Evolutionary conservation across 2,888 invertebrate genomes (phyloP).

Genomic region (Lysandra bellargus): DNA sequence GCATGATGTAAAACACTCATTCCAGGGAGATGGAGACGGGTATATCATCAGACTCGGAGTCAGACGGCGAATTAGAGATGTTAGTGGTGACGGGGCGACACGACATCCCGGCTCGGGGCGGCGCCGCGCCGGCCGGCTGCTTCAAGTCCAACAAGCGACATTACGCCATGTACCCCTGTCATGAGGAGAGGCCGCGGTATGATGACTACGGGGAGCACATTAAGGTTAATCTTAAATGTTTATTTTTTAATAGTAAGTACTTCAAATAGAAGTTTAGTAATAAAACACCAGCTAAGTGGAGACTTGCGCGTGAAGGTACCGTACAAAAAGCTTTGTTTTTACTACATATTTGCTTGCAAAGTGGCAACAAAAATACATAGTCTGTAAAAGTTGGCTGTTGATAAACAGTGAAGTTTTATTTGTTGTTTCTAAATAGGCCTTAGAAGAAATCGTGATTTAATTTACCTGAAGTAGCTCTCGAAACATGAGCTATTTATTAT

Average conservation of each 20-base stretch:
- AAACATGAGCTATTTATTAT: not conserved
- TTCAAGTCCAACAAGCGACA: slow-evolving; percentile 89
- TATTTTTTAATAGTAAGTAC: not conserved
- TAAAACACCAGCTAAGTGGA: too few species aligned
- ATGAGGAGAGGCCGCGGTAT: slow-evolving; percentile 93
- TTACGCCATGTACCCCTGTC: slow-evolving; percentile 97
- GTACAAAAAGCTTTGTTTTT: too few species aligned
- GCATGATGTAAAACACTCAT: not conserved
- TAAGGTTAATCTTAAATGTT: slow-evolving; percentile 62
- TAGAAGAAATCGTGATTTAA: too few species aligned
- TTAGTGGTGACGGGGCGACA: slow-evolving; percentile 92
- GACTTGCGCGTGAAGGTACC: too few species aligned
- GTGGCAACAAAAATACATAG: too few species aligned
- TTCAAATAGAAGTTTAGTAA: too few species aligned
- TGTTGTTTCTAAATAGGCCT: too few species aligned
- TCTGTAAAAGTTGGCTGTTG: too few species aligned
- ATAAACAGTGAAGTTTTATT: too few species aligned
- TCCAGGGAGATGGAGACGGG: slow-evolving; percentile 85
- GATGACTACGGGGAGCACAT: slow-evolving; percentile 99
- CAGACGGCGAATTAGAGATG: slow-evolving; percentile 91
- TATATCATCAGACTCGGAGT: slow-evolving; percentile 87
- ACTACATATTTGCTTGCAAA: too few species aligned
- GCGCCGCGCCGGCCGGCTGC: slow-evolving; percentile 76
- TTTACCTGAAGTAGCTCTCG: too few species aligned
- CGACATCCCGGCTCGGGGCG: slow-evolving; percentile 91